Base-by-base conservation (phyloP, 1,140 invertebrate genomes). In the Drosophila parabipectinata region DNA sequence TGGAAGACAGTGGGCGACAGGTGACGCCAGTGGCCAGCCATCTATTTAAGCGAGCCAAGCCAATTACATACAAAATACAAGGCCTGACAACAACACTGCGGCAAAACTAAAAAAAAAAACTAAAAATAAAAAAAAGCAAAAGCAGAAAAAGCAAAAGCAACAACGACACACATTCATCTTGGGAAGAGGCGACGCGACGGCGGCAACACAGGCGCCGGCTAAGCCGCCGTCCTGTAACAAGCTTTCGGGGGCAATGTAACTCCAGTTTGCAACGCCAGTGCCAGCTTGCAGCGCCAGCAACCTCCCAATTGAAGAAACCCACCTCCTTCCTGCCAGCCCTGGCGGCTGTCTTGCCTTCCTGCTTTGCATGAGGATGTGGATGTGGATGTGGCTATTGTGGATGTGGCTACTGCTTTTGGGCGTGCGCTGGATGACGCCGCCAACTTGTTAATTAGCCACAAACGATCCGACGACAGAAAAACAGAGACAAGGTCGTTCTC, bases 31-130 rank as follows among this genome's bases (percentile, higher is more conserved):
- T 63, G 66, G 68, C 61, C 48, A 61, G 59, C 47, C 83, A 87
- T 80, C 82, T 87, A 82, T 87, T 87, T 78, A 85, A 83, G 66
- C 48, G 1, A 54, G 58, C 58, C 63, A 66, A 85, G 81, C 81
- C 82, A 87, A 87, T 87, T 87, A 87, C 82, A 87, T 87, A 88
- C 83, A 79, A 87, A 87, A 87, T 88, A 87, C 82, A 87, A 82
- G 82, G 64, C 69, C 82, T 85, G 82, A 85, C 82, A 83, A 83
- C 53, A 57, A 67, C 51, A 47, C 37, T 41, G 26, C 15, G 18
- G 48, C 54, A 52, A 45, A 24, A 0, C 26, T 34, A 12, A 3
- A 44, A 37, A 12, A 44, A 37, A 24, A 12, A 14, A 18, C 18
- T 18, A 18, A 18, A 18, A 18, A 18, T 18, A 18, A 9, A 54